Base-by-base conservation (phyloP, 1,140 invertebrate species). In the Bombus cullumanus region DNA sequence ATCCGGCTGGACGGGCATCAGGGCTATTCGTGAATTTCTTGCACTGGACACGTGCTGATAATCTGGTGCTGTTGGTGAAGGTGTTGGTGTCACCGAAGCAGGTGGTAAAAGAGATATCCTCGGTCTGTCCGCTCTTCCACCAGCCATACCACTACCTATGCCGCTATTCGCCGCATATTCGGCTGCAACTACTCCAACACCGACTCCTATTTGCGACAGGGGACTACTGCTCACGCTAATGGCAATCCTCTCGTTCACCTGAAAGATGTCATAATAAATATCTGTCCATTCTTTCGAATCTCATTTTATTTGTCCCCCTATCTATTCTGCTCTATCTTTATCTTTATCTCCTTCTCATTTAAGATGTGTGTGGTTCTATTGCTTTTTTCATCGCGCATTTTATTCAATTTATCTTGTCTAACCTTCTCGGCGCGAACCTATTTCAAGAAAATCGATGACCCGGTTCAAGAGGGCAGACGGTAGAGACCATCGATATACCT, bases 181-280 rank as follows among this genome's bases (percentile, higher is more conserved):
- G 75, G 73, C 91, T 59, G 89, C 68, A 80, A 92, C 90, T 53
- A 92, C 91, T 64, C 93, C 92, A 18, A 92, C 91, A 22, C 93
- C 91, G 47, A 92, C 90, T 57, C 94, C 92, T 69, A 94, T 92
- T 82, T 95, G 94, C 10, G 94, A 95, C n/a, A 94, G 92, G 12
- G 94, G 93, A 88, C 94, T 95, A 71, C 92, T 95, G 89, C 93
- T 95, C 47, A 95, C 93, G 83, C 94, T 95, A 86, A 95, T 95
- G 12, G 94, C 93, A 66, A 95, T 94, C 81, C 95, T 94, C 86
- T 95, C 95, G 85, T 95, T 95, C 73, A 95, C 93, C 95, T 95
- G 88, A 80, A 92, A 94, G 86, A 71, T 9, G 69, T 1, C 22
- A 76, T 18, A 10, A 34, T 88, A 8, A 87, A 79, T 87, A 85